Evolutionary conservation across 2,113 vertebrate genomes (phyloP).

Genomic region (Lathamus discolor): DNA sequence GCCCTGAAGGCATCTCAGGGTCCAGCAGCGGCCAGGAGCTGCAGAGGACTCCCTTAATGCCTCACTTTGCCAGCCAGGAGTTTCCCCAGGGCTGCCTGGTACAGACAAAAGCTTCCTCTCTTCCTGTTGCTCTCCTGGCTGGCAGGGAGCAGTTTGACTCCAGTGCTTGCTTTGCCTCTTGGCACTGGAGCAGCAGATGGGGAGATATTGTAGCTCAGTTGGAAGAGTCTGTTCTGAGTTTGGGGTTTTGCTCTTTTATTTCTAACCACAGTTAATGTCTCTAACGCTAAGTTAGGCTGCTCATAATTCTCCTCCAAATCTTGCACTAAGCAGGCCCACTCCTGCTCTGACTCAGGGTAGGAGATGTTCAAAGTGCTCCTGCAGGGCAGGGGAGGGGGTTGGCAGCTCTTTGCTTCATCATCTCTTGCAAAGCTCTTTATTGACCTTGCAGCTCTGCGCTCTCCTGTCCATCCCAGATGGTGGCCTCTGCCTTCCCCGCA

Average conservation of each 20-base stretch:
- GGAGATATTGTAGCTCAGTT: neutral
- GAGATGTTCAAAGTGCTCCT: conserved; percentile 21
- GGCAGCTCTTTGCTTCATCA: neutral
- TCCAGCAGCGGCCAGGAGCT: neutral
- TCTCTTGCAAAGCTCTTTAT: neutral
- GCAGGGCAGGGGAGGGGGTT: conserved; percentile 12
- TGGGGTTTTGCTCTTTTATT: neutral
- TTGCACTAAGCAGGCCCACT: neutral
- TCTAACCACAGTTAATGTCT: neutral
- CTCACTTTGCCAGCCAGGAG: neutral
- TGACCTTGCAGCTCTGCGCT: neutral
- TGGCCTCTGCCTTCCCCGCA: neutral
- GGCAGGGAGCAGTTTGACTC: neutral
- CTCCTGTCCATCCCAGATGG: neutral
- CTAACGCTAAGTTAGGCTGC: neutral
- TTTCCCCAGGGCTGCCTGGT: neutral
- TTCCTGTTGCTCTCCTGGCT: neutral
- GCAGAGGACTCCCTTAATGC: neutral
- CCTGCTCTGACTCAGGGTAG: neutral
- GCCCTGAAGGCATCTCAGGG: neutral
- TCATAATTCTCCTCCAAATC: neutral
- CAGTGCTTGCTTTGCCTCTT: neutral
- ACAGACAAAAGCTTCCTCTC: neutral
- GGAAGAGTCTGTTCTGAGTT: neutral
- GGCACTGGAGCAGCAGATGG: neutral